Evolutionary conservation across 2,888 invertebrate species (phyloP), one percentile per base, ranked within the genome.

Genomic region (Mesoligia furuncula): DNA sequence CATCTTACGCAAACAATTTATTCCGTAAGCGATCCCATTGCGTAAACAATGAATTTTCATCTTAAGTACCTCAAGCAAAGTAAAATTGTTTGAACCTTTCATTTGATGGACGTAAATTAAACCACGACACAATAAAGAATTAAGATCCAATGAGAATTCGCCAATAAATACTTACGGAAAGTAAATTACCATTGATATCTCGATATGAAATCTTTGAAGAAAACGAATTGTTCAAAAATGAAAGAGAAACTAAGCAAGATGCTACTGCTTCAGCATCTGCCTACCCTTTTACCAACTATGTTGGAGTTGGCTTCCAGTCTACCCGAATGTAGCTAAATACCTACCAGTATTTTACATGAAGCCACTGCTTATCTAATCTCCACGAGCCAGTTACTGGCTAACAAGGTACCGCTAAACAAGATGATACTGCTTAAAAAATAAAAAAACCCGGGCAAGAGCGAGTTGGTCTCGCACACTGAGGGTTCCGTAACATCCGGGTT

Each of bases 31-130:
- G 51, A 72, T 79, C 61, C 57, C 54, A 15, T 80, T 83, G 74
- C 69, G 70, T 65, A 54, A 64, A 65, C 83, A 66, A 87, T 81
- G 74, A 79, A 78, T 85, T 80, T 81, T 80, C 57, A 77, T 83
- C 79, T 69, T 61, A 77, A 72, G 80, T 77, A 73, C 73, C 68
- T 75, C n/a, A 59, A 76, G 70, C 73, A 54, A 69, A 80, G 57
- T 65, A 76, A 84, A 85, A 81, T 83, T 80, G 72, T 82, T 84
- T 74, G 74, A 64, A 64, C 78, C 77, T 78, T 84, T 87, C 67
- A 68, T 87, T 87, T 79, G 74, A 81, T 75, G 70, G 72, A 75
- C 86, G 77, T 80, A 85, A 85, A 86, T 87, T 81, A 80, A 89
- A 85, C 64, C 73, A 24, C 48, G 71, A 70, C 79, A 83, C 78